These are phyloP conservation scores for Stegophylla sp. DNA, from an alignment of 2,888 invertebrate species.

Conservation along the genomic window DNA sequence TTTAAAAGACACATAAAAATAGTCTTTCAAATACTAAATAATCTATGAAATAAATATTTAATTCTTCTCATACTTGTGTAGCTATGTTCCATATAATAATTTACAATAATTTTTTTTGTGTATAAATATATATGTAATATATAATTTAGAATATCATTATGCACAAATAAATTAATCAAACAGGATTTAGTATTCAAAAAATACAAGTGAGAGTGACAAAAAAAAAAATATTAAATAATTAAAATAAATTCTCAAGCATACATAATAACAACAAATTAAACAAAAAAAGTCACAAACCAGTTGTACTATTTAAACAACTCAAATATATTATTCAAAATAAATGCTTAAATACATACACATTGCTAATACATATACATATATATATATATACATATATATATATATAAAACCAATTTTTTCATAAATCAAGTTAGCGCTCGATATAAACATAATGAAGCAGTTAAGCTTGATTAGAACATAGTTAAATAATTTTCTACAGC, in stretches of 20 bases:
- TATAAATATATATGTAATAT: slow-evolving; percentile 37
- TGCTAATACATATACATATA: slow-evolving; percentile 35
- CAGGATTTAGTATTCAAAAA: slow-evolving; percentile 27
- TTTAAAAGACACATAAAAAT: not conserved
- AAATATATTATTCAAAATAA: slow-evolving; percentile 40
- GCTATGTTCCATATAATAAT: not conserved
- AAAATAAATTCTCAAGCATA: slow-evolving; percentile 38
- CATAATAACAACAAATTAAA: slow-evolving; percentile 52
- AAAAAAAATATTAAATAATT: slow-evolving; percentile 26
- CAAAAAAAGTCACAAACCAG: slow-evolving; percentile 22
- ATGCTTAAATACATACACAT: slow-evolving; percentile 35
- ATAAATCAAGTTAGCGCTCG: slow-evolving; percentile 23
- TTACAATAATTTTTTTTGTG: slow-evolving; percentile 34
- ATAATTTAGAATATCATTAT: slow-evolving; percentile 34
- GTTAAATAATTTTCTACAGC: slow-evolving; percentile 19
- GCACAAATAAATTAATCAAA: slow-evolving; percentile 45
- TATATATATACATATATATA: slow-evolving; percentile 21
- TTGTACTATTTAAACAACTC: slow-evolving; percentile 35
- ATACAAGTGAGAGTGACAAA: slow-evolving; percentile 10
- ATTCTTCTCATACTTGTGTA: not conserved
- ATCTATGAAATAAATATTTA: slow-evolving; percentile 16
- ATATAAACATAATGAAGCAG: slow-evolving; percentile 42
- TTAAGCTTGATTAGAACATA: slow-evolving; percentile 38
- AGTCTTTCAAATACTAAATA: slow-evolving; percentile 34
- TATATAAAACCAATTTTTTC: slow-evolving; percentile 4